Evolutionary conservation across 2,797 vertebrate genomes (phyloP), one percentile per base, ranked within the genome.

Genomic region (Acrocephalus scirpaceus): DNA sequence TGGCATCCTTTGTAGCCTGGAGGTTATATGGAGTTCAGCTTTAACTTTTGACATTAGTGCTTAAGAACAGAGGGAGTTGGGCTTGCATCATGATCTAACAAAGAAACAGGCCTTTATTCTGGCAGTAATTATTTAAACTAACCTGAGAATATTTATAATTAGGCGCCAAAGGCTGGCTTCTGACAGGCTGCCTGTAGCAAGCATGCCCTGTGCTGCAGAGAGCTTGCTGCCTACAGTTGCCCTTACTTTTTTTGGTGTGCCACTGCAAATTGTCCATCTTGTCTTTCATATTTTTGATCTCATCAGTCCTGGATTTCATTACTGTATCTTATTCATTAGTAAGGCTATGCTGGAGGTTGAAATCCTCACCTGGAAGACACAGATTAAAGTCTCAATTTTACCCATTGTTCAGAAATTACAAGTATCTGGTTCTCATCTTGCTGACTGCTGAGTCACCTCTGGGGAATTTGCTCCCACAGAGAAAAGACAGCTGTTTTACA

Each of bases 11-110:
- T 77, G 25, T 29, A 71, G 69, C n/a, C 30, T 0, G 0, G 69
- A 83, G 65, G 65, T 96, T 86, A 88, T 8, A 32, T 3, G 48
- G 83, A 94, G 90, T 94, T 93, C 82, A 88, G 54, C 51, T 90
- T 62, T 92, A 86, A 72, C 79, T 90, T 84, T 65, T 86, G 70
- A 86, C 79, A 78, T 45, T 21, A 34, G 47, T 61, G 27, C 29
- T 78, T 38, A 71, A 92, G 64, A 77, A 74, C 58, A 65, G 58
- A 50, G 69, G 40, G 76, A 90, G 40, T 0, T 75, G 29, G 58
- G 62, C 40, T 92, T 48, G 13, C 76, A 42, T 66, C 50, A 18
- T 54, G 42, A 74, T 54, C 60, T 71, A 32, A 64, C 1, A 5
- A 90, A 65, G 85, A 76, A 81, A 66, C 60, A 70, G n/a, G 18